Evolutionary conservation across 2,797 vertebrate genomes (phyloP).

Genomic region (Hemibagrus guttatus): DNA sequence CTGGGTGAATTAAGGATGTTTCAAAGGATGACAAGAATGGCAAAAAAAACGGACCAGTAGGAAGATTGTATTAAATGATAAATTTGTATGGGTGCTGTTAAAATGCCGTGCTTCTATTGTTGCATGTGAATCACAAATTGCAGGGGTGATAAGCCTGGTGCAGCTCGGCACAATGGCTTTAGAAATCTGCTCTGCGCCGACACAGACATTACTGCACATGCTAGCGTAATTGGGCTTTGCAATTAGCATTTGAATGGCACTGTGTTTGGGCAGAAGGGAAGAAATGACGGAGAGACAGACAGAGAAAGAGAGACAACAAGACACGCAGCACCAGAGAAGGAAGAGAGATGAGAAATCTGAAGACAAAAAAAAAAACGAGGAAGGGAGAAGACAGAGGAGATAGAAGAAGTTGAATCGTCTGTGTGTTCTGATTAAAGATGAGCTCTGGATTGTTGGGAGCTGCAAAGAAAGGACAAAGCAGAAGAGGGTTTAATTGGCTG

Average conservation of each 20-base stretch:
- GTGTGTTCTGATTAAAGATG: constrained; percentile 56
- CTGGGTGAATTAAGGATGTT: not conserved
- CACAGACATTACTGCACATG: constrained; percentile 66
- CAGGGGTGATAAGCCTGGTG: constrained; percentile 58
- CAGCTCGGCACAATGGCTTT: constrained; percentile 64
- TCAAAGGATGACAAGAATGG: not conserved
- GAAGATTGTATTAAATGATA: constrained; percentile 15
- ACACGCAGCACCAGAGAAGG: constrained; percentile 17
- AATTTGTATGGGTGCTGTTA: constrained; percentile 26
- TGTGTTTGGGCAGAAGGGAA: constrained; percentile 54
- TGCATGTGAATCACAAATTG: constrained; percentile 12
- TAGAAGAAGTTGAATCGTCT: constrained; percentile 10
- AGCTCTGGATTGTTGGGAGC: constrained; percentile 39
- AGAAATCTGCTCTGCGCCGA: constrained; percentile 66
- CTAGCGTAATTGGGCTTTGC: constrained; percentile 69
- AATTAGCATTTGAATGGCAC: constrained; percentile 75
- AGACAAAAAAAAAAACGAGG: not conserved
- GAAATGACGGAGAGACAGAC: constrained; percentile 26
- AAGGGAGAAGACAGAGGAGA: not conserved
- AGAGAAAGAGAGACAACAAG: constrained; percentile 30
- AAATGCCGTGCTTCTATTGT: constrained; percentile 26
- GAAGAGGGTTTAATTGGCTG: constrained; percentile 60
- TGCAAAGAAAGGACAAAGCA: constrained; percentile 33
- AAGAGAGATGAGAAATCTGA: not conserved
- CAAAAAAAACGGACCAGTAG: not conserved